Base-by-base conservation (phyloP, 1,140 invertebrate species). In the Chrysopa pallens region DNA sequence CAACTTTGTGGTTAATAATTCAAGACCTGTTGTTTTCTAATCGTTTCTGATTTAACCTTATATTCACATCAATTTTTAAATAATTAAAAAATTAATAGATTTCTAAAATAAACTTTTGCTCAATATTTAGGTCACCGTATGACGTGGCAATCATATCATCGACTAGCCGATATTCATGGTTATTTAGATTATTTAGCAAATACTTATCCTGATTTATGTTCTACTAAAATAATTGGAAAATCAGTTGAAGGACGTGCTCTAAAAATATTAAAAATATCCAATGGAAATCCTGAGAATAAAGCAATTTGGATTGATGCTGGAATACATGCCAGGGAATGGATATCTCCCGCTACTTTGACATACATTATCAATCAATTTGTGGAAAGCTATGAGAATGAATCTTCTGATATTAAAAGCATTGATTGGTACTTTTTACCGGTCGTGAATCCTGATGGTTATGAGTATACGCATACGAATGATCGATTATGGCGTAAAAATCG, bases 241-340 rank as follows among this genome's bases (percentile, higher is more conserved):
- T 86, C 84, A 13, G 68, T 71, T 40, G 78, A 88, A 63, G 78
- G 78, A 36, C 66, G 79, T 37, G 74, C 80, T 2, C 60, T 90
- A 1, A 82, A 78, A 60, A 58, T 83, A 11, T 58, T 75, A 27
- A 71, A 76, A 44, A 80, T 84, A 29, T 81, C 78, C 2, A 66
- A 76, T 52, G 72, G 73, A 11, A 67, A 72, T 36, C 46, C 63
- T 14, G 60, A 55, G 5, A 77, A 77, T 52, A 70, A 72, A 44
- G 71, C 71, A 2, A 59, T 74, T n/a, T 77, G 73, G 61, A 68
- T 74, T 38, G 75, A 78, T 53, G 69, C 70, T 61, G 87, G 86
- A 9, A 87, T 91, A 52, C 90, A 94, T 53, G 88, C 87, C 0
- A 61, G 89, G 29, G 89, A 94, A 66, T 94, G 90, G 89, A 89